phyloP scores from a whole-genome alignment of 2,797 vertebrate species.

The Lepus oiostolus region DNA sequence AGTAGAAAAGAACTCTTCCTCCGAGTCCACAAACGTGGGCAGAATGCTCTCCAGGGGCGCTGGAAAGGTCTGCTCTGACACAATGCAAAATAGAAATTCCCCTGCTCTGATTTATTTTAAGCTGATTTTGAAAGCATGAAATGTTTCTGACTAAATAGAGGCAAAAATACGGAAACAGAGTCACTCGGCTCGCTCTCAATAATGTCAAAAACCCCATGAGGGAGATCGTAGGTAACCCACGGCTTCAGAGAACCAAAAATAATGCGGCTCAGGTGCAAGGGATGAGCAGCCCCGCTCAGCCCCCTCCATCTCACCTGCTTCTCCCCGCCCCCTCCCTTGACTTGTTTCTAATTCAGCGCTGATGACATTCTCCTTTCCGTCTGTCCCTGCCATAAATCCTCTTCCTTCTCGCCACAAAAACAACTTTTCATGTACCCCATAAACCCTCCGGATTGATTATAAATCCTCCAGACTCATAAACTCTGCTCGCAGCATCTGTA shows the following conservation, averaged over 20 bases:
- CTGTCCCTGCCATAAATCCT: not conserved
- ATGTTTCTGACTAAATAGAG: constrained; percentile 71
- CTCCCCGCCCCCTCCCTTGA: not conserved
- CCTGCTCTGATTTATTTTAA: constrained; percentile 62
- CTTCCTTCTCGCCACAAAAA: not conserved
- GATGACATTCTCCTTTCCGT: not conserved
- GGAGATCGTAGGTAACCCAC: constrained; percentile 50
- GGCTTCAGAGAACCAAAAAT: constrained; percentile 61
- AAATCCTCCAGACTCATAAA: constrained; percentile 16
- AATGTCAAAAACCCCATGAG: constrained; percentile 52
- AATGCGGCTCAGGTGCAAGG: constrained; percentile 57
- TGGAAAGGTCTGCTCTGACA: constrained; percentile 33
- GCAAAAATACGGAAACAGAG: constrained; percentile 63
- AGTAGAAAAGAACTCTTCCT: not conserved
- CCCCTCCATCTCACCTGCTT: not conserved
- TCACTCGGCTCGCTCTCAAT: constrained; percentile 59
- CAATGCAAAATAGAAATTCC: constrained; percentile 66
- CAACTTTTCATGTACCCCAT: not conserved
- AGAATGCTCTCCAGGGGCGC: constrained; percentile 22
- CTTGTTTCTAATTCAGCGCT: not conserved
- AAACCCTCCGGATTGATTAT: not conserved
- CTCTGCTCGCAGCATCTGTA: not conserved
- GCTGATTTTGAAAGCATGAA: constrained; percentile 72
- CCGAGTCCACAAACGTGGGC: not conserved
- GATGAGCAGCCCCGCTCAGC: not conserved